Evolutionary conservation across 2,888 invertebrate species (phyloP), one percentile per base, ranked within the genome.

Genomic region (Stegophylla sp.): DNA sequence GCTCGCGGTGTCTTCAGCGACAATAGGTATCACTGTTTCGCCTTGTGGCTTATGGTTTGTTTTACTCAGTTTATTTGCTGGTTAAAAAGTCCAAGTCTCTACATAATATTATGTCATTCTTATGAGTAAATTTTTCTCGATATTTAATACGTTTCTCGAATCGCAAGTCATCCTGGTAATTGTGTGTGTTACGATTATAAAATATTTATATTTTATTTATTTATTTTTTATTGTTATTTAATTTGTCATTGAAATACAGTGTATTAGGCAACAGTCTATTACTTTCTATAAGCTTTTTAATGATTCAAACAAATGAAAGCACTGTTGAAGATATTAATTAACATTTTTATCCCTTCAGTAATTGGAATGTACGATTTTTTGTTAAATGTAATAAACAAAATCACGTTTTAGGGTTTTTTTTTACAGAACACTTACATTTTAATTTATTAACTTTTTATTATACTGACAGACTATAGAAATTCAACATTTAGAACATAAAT

Each of bases 271-370:
- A 74, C 17, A 20, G 5, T 20, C 20, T n/a, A 20, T 15, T 63
- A 63, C 28, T 74, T 74, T 63, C 63, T 74, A 34, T 34, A 74
- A 63, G 48, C 48, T 63, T 34, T 63, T 74, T 20, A 26, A 63
- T 28, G 51, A 51, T 17, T 43, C 0, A 12, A 63, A 75, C 12
- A n/a, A 34, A 48, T 20, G 12, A 63, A 63, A 63, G 3, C 48
- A 17, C n/a, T 28, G 5, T 28, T 15, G 17, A 56, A 45, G 10
- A 48, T 26, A 23, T 45, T 45, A 26, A 10, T 10, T 20, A 20
- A 56, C 23, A 23, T 53, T 53, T 53, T 23, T 23, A 23, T n/a
- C n/a, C n/a, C n/a, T n/a, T n/a, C n/a, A n/a, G n/a, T n/a, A n/a
- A n/a, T n/a, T n/a, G n/a, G n/a, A n/a, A n/a, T n/a, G n/a, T n/a